Percentiles rank a stretch among this genome's conserved stretches.
phyloP scores from a whole-genome alignment of 2,888 invertebrate species.

The Neoscelio sp. region DNA sequence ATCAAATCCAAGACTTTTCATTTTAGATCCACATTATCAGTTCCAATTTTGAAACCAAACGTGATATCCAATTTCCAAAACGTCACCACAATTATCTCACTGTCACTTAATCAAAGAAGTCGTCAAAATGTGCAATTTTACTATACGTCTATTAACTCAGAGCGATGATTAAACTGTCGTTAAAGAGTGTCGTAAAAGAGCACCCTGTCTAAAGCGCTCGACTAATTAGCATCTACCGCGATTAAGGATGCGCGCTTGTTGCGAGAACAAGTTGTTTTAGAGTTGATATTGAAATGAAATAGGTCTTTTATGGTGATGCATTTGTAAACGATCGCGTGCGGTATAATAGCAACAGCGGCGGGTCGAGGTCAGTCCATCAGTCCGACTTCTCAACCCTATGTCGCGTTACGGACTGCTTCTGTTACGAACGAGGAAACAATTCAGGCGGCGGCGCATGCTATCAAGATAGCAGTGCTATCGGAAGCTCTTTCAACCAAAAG shows the following conservation, averaged over 20 bases:
- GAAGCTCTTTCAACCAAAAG: too few relatives aligned
- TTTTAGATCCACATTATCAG: too few relatives aligned
- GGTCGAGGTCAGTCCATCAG: slow-evolving; percentile 67
- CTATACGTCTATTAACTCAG: too few relatives aligned
- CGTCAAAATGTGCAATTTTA: too few relatives aligned
- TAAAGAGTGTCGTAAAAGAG: slow-evolving; percentile 10
- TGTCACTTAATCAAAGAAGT: too few relatives aligned
- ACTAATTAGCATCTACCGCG: slow-evolving; percentile 19
- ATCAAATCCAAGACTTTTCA: too few relatives aligned
- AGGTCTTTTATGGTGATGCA: slow-evolving; percentile 58
- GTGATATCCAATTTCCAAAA: too few relatives aligned
- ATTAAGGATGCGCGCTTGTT: slow-evolving; percentile 41
- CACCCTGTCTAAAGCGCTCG: slow-evolving; percentile 30
- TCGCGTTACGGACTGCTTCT: slow-evolving; percentile 77
- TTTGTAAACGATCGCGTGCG: slow-evolving; percentile 59
- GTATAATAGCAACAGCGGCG: slow-evolving; percentile 38
- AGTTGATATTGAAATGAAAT: slow-evolving; percentile 32
- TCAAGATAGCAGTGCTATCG: slow-evolving; percentile 35
- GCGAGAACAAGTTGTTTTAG: slow-evolving; percentile 26
- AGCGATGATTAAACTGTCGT: slow-evolving; percentile 13
- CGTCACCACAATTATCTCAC: too few relatives aligned
- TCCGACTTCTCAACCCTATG: slow-evolving; percentile 77
- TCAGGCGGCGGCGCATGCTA: slow-evolving; percentile 62
- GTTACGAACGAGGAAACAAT: slow-evolving; percentile 72
- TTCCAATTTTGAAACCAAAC: too few relatives aligned